Conservation (phyloP, 1,140 invertebrate genomes). For the Sitodiplosis mosellana region DNA sequence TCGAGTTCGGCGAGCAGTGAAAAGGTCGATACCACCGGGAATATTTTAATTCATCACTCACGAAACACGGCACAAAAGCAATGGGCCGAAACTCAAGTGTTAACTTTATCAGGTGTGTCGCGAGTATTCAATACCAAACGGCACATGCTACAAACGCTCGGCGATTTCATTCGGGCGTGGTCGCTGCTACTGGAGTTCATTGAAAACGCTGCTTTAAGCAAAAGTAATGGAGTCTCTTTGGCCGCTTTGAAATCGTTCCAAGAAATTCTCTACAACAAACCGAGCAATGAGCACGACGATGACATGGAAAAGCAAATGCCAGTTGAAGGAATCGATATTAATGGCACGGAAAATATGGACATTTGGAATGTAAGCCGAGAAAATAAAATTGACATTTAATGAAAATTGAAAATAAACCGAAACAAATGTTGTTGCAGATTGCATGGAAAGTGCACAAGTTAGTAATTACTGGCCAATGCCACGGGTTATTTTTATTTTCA, state of each 20-base stretch:
- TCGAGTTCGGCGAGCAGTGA: slow-evolving; percentile 85
- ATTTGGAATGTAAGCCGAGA: slow-evolving; percentile 43
- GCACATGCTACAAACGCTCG: slow-evolving; percentile 60
- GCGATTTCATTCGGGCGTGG: slow-evolving; percentile 87
- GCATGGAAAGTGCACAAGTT: slow-evolving; percentile 77
- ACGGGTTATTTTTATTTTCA: no score
- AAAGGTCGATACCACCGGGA: slow-evolving; percentile 79
- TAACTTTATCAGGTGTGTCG: slow-evolving; percentile 42
- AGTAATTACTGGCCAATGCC: no score
- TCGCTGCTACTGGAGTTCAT: slow-evolving; percentile 82
- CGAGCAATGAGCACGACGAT: slow-evolving; percentile 16
- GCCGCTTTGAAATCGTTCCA: slow-evolving; percentile 90
- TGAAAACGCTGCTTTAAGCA: slow-evolving; percentile 74
- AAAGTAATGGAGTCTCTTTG: slow-evolving; percentile 87
- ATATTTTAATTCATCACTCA: slow-evolving; percentile 95
- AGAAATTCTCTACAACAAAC: slow-evolving; percentile 57
- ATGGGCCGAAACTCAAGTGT: slow-evolving; percentile 91
- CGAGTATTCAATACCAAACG: slow-evolving; percentile 76
- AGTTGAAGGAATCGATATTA: slow-evolving; percentile 3
- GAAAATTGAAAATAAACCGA: no score
- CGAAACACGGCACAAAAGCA: slow-evolving; percentile 98
- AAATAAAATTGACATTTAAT: not conserved
- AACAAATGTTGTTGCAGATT: slow-evolving; percentile 15
- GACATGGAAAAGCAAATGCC: slow-evolving; percentile 12
- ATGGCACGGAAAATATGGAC: slow-evolving; percentile 30